Conservation (phyloP, 1,140 invertebrate species). For the Drosophila insularis region DNA sequence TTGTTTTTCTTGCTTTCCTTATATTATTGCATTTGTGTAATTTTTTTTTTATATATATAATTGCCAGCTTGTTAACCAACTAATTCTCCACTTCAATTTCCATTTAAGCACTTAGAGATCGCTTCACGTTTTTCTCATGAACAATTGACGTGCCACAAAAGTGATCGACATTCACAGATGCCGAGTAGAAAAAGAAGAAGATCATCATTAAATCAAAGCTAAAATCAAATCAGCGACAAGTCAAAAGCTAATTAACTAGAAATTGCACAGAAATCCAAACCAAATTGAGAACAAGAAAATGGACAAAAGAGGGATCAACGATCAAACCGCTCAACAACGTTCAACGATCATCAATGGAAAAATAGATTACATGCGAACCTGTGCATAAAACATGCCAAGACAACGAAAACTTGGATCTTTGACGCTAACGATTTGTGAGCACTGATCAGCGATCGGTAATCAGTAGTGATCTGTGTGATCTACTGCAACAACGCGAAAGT, state of each 20-base stretch:
- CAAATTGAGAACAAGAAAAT: constrained; percentile 11
- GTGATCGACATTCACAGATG: constrained; percentile 21
- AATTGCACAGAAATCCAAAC: constrained; percentile 20
- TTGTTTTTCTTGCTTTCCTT: neutral
- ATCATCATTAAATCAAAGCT: constrained; percentile 26
- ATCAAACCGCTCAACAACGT: neutral
- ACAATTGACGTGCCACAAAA: constrained; percentile 8
- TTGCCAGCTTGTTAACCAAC: constrained; percentile 9
- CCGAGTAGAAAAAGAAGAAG: constrained; percentile 15
- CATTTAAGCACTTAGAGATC: constrained; percentile 2
- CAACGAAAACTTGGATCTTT: neutral
- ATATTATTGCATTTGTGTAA: neutral
- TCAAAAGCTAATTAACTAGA: constrained; percentile 52
- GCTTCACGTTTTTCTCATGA: neutral
- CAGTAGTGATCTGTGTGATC: constrained; percentile 4
- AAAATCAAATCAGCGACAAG: constrained; percentile 41
- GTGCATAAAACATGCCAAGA: neutral
- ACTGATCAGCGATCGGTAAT: constrained; percentile 4
- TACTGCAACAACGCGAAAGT: neutral
- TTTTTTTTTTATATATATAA: neutral
- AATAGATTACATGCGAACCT: constrained; percentile 8
- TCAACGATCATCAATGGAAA: constrained; percentile 7
- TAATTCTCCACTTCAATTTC: constrained; percentile 11
- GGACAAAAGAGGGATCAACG: neutral
- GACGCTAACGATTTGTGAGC: constrained; percentile 10